A percentile compares a stretch with the other conserved stretches of the same genome.
Conservation (phyloP, 2,888 invertebrate genomes). For the Diplazon laetatorius region DNA sequence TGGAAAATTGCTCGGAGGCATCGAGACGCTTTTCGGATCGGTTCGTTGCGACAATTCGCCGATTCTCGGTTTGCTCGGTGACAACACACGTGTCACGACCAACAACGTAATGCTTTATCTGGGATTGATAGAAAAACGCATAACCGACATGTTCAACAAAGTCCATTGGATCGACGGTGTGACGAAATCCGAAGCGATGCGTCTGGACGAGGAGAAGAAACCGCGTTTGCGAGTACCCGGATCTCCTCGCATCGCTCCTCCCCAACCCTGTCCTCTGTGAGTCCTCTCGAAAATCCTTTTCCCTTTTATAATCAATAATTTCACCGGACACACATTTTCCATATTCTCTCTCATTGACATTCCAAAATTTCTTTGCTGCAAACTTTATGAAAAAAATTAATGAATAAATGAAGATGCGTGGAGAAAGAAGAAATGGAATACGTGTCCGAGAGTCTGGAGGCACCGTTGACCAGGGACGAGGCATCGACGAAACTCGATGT, state of each 20-base stretch:
- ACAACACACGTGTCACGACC: conserved; percentile 88
- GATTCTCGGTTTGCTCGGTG: conserved; percentile 88
- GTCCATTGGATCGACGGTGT: conserved; percentile 82
- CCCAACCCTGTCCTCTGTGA: conserved; percentile 84
- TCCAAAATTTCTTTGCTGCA: conserved; percentile 18
- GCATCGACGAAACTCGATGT: conserved; percentile 78
- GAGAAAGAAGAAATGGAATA: conserved; percentile 84
- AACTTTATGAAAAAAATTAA: conserved; percentile 2
- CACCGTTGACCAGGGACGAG: conserved; percentile 79
- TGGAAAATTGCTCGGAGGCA: conserved; percentile 82
- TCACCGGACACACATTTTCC: neutral
- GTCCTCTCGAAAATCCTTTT: conserved; percentile 65
- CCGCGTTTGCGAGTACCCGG: conserved; percentile 76
- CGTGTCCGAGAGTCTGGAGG: conserved; percentile 82
- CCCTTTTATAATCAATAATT: neutral
- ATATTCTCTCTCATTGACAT: conserved; percentile 13
- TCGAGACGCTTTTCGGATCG: conserved; percentile 84
- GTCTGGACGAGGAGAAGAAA: conserved; percentile 78
- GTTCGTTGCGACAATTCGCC: conserved; percentile 90
- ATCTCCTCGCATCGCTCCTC: conserved; percentile 80
- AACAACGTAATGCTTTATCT: conserved; percentile 92
- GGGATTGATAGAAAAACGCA: conserved; percentile 91
- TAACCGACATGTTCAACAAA: conserved; percentile 86
- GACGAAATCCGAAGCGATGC: conserved; percentile 73
- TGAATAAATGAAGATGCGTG: conserved; percentile 84